Percentiles rank a stretch among this genome's conserved stretches.
phyloP scores from a whole-genome alignment of 2,888 invertebrate species.

The Ormia ochracea region DNA sequence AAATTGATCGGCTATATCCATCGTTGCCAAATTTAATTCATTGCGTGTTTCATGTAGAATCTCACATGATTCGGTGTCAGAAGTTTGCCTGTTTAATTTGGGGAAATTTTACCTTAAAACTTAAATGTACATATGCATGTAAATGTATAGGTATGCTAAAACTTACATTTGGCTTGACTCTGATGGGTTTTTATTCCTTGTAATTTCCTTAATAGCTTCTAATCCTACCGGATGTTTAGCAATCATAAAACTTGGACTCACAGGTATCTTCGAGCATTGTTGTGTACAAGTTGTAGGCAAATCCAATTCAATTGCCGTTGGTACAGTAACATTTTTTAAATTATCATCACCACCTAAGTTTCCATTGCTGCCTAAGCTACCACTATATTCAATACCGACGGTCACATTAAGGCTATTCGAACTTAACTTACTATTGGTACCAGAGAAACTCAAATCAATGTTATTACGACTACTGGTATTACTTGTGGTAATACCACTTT shows the following conservation, averaged over 20 bases:
- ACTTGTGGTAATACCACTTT: conserved; percentile 67
- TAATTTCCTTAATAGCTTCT: conserved; percentile 87
- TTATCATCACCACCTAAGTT: conserved; percentile 73
- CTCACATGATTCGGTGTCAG: conserved; percentile 77
- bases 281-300: conserved; percentile 64
- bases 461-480: conserved; percentile 73
- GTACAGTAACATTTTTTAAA: conserved; percentile 62
- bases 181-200: conserved; percentile 80
- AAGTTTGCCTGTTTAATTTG: conserved; percentile 73
- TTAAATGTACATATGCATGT: too few species aligned
- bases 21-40: conserved; percentile 71
- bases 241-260: conserved; percentile 76
- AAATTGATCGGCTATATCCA: conserved; percentile 67
- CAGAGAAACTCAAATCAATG: conserved; percentile 73
- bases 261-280: conserved; percentile 71
- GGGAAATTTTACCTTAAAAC: neutral
- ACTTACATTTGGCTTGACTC: conserved; percentile 77
- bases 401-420: conserved; percentile 67
- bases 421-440: conserved; percentile 74
- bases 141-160: too few species aligned
- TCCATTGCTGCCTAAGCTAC: conserved; percentile 71
- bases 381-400: conserved; percentile 65
- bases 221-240: conserved; percentile 84
- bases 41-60: conserved; percentile 75
- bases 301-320: conserved; percentile 66